These are phyloP conservation scores for Leptopilina clavipes DNA, from an alignment of 1,140 invertebrate species.

Conservation along the genomic window DNA sequence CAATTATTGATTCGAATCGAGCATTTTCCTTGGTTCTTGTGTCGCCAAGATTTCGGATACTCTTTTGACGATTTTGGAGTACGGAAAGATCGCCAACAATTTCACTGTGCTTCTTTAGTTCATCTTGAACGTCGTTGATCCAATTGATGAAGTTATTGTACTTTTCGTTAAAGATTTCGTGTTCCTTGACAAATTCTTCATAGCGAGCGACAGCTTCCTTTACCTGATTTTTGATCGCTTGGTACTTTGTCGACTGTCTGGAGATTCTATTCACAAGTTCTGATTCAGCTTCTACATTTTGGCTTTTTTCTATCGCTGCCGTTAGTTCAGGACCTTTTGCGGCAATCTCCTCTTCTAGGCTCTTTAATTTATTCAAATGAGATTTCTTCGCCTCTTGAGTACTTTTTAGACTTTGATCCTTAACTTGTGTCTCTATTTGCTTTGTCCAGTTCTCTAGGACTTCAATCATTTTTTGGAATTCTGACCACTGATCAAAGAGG, in stretches of 20 bases:
- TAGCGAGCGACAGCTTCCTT: slow-evolving; percentile 88
- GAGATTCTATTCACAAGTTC: slow-evolving; percentile 85
- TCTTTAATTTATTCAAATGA: slow-evolving; percentile 87
- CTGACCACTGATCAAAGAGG: slow-evolving; percentile 84
- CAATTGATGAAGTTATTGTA: slow-evolving; percentile 85
- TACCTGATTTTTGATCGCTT: slow-evolving; percentile 87
- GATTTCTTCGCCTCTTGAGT: slow-evolving; percentile 87
- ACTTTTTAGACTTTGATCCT: slow-evolving; percentile 92
- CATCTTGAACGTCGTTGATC: slow-evolving; percentile 82
- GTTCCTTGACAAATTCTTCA: slow-evolving; percentile 89
- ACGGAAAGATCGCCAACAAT: slow-evolving; percentile 90
- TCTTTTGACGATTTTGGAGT: slow-evolving; percentile 89
- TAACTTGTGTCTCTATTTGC: slow-evolving; percentile 87
- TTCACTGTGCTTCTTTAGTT: slow-evolving; percentile 86
- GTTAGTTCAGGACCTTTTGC: slow-evolving; percentile 84
- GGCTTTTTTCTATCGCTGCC: slow-evolving; percentile 81
- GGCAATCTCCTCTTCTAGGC: slow-evolving; percentile 83
- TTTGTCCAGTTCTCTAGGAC: slow-evolving; percentile 88
- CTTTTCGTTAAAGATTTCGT: slow-evolving; percentile 86
- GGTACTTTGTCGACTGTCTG: slow-evolving; percentile 88
- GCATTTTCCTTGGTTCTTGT: slow-evolving; percentile 86
- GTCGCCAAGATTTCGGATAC: slow-evolving; percentile 88
- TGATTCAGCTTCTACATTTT: slow-evolving; percentile 84
- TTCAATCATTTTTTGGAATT: slow-evolving; percentile 86
- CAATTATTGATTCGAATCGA: slow-evolving; percentile 90